Evolutionary conservation across 2,888 invertebrate genomes (phyloP).

Genomic region (Temnothorax ravouxi): DNA sequence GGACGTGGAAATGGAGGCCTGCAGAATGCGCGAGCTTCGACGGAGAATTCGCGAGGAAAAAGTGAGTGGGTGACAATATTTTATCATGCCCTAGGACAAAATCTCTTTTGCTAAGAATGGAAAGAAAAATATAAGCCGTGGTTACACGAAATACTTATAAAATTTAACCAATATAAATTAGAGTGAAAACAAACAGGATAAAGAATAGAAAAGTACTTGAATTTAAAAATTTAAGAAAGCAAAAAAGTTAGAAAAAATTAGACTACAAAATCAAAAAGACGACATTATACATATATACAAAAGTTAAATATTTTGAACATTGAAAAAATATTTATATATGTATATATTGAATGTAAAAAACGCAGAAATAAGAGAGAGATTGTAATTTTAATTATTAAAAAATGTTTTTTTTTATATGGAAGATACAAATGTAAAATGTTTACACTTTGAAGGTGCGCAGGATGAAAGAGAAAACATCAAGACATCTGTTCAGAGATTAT

Average conservation of each 20-base stretch:
- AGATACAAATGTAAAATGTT: not conserved
- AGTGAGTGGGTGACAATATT: conserved; percentile 63
- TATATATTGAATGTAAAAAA: not conserved
- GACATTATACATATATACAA: not conserved
- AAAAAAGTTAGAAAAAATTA: not conserved
- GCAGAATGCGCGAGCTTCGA: conserved; percentile 86
- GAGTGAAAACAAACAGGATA: not conserved
- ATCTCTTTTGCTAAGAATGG: not conserved
- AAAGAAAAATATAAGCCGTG: not conserved
- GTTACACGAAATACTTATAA: not conserved
- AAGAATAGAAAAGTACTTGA: not conserved
- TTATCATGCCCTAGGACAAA: not conserved
- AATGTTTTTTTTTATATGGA: not conserved
- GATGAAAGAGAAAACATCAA: conserved; percentile 78
- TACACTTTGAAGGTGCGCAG: conserved; percentile 48
- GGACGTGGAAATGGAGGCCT: conserved; percentile 73
- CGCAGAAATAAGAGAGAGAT: not conserved
- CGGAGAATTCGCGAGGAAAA: conserved; percentile 87
- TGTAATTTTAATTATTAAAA: conserved; percentile 19
- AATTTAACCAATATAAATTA: not conserved
- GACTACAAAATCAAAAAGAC: not conserved
- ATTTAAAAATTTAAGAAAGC: not conserved
- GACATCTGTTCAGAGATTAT: conserved; percentile 88
- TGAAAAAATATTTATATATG: not conserved
- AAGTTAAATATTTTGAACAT: not conserved